A percentile compares a stretch with the other conserved stretches of the same genome.
Evolutionary conservation across 2,797 vertebrate species (phyloP).

Genomic region (Lutjanus argentimaculatus): DNA sequence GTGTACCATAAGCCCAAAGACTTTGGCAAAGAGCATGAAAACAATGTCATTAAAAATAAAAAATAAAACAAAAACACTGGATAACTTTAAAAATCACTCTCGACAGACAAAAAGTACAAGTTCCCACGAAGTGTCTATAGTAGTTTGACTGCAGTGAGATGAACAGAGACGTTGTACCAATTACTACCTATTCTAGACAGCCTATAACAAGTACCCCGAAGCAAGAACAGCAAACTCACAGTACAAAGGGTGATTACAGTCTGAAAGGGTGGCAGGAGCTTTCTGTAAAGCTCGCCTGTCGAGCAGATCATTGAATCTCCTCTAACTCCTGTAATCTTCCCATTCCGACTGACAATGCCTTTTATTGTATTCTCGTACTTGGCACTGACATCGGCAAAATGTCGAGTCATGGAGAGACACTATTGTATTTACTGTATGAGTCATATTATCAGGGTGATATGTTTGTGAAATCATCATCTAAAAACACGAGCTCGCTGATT

Average conservation of each 20-base stretch:
- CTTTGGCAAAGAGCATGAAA: background rate
- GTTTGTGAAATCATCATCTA: slow-evolving; percentile 9
- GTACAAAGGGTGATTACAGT: slow-evolving; percentile 63
- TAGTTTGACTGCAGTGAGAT: slow-evolving; percentile 38
- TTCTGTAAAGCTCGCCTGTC: slow-evolving; percentile 56
- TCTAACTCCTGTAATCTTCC: slow-evolving; percentile 64
- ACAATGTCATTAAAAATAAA: background rate
- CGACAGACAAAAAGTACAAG: slow-evolving; percentile 2
- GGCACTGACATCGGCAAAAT: slow-evolving; percentile 37
- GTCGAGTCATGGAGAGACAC: slow-evolving; percentile 8
- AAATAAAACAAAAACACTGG: background rate
- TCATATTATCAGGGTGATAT: background rate
- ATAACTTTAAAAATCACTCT: background rate
- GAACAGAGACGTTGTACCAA: slow-evolving; percentile 52
- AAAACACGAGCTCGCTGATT: background rate
- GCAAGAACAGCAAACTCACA: slow-evolving; percentile 54
- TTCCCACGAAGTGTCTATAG: slow-evolving; percentile 29
- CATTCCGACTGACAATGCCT: slow-evolving; percentile 45
- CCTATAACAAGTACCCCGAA: slow-evolving; percentile 47
- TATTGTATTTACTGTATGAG: background rate
- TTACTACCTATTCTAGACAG: slow-evolving; percentile 56
- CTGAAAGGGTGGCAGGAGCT: slow-evolving; percentile 53
- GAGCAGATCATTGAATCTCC: slow-evolving; percentile 61
- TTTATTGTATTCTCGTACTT: slow-evolving; percentile 50
- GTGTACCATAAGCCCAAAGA: background rate